Conservation (phyloP, 2,113 vertebrate species). For the Bambusicola thoracicus region DNA sequence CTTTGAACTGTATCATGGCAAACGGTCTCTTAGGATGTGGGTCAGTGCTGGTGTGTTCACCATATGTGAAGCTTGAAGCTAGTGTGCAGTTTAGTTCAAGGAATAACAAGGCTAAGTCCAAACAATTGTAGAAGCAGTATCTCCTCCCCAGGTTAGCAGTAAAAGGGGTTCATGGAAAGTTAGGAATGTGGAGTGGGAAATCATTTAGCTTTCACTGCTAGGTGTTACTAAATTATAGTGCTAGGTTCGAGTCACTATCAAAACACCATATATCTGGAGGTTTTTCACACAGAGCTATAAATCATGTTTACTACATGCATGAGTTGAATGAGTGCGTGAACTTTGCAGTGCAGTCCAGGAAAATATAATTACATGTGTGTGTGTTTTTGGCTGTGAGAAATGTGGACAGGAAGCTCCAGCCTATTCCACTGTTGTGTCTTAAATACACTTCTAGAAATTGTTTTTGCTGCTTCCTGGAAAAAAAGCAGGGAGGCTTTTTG, state of each 20-base stretch:
- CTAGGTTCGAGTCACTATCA: slow-evolving; percentile 61
- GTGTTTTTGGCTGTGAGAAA: slow-evolving; percentile 55
- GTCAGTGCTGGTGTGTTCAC: slow-evolving; percentile 66
- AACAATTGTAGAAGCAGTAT: slow-evolving; percentile 58
- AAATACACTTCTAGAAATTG: background rate
- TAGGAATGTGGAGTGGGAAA: slow-evolving; percentile 76
- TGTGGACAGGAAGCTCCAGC: slow-evolving; percentile 33
- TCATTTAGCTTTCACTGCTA: slow-evolving; percentile 70
- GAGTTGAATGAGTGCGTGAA: slow-evolving; percentile 51
- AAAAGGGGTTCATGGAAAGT: slow-evolving; percentile 73
- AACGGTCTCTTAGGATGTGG: slow-evolving; percentile 72
- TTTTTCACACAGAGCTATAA: slow-evolving; percentile 65
- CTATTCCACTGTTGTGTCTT: slow-evolving; percentile 6
- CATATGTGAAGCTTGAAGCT: slow-evolving; percentile 67
- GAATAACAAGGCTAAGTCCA: slow-evolving; percentile 41
- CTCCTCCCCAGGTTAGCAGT: slow-evolving; percentile 65
- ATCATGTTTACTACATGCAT: slow-evolving; percentile 64
- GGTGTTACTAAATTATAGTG: slow-evolving; percentile 72
- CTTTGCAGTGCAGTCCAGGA: slow-evolving; percentile 36
- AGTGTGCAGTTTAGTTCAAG: slow-evolving; percentile 3
- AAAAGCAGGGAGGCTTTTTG: background rate
- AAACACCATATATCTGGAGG: slow-evolving; percentile 67
- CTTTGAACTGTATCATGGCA: slow-evolving; percentile 75
- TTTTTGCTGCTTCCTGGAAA: slow-evolving; percentile 43
- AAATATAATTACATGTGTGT: slow-evolving; percentile 50